phyloP scores from a whole-genome alignment of 1,140 invertebrate genomes.

The Magallana gigas region DNA sequence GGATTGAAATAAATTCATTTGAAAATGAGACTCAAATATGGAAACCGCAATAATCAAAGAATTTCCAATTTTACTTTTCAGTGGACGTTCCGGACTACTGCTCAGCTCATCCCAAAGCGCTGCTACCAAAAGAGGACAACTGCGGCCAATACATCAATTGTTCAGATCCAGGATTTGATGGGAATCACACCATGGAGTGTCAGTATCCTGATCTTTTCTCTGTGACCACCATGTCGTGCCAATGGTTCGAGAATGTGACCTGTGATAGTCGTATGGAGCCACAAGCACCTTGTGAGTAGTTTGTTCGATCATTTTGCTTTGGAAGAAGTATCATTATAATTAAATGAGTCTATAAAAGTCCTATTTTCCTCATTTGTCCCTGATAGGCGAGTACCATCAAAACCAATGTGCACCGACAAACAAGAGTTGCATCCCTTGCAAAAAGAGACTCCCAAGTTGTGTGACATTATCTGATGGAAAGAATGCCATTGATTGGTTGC shows the following conservation, averaged over 20 bases:
- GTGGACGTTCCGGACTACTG: constrained; percentile 50
- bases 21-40: no score
- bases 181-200: constrained; percentile 7
- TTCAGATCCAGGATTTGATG: constrained; percentile 35
- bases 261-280: constrained; percentile 5
- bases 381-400: constrained; percentile 51
- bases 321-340: background rate
- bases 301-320: background rate
- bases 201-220: background rate
- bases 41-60: no score
- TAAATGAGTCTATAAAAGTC: no score
- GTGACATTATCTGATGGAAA: constrained; percentile 54
- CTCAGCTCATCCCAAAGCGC: constrained; percentile 8
- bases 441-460: constrained; percentile 55
- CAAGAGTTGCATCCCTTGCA: constrained; percentile 49
- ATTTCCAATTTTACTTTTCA: background rate
- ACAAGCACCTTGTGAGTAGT: constrained; percentile 58
- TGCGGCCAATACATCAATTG: constrained; percentile 66
- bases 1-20: no score
- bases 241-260: constrained; percentile 19
- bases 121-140: constrained; percentile 51
- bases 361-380: background rate
- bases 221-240: background rate
- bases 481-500: constrained; percentile 44
- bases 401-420: constrained; percentile 28